Base-by-base conservation (phyloP, 2,888 invertebrate genomes). In the Hirtodrosophila confusa region DNA sequence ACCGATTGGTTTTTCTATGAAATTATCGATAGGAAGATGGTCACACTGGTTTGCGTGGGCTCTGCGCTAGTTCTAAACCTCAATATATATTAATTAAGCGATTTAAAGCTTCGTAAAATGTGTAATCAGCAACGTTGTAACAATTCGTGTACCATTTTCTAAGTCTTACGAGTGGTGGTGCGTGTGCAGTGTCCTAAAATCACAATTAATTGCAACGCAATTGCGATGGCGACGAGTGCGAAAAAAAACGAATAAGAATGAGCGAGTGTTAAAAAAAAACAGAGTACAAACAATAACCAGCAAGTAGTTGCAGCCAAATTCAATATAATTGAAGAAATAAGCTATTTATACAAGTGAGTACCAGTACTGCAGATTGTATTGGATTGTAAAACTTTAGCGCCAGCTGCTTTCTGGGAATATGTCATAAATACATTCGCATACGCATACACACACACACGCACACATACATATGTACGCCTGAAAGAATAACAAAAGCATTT, bases 401-500 rank as follows among this genome's bases (percentile, higher is more conserved):
- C 80, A 73, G 75, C 78, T 84, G 78, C 60, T 70, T 68, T 83
- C 65, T 69, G 71, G 60, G 49, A 60, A 60, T 64, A 63, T 27
- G 40, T 43, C 48, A 60, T 24, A 58, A 27, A 50, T 36, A 51
- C 45, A 44, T 10, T 27, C 40, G 37, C 29, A 56, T 39, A 50
- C 36, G 33, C 36, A 43, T 17, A 50, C 33, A 44, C 11, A 29
- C 49, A 43, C 11, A 58, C 27, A 33, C n/a, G 40, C 48, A 36
- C 23, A 48, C 39, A 17, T 44, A 57, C 12, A 31, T 44, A 44
- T 24, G 23, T 45, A 29, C 17, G 35, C 9, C 33, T 57, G 40
- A 57, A 84, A 75, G 58, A 78, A 80, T 69, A 80, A 85, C 78
- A 85, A 78, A 65, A 85, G 68, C 68, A 69, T 62, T 53, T 45